phyloP scores from a whole-genome alignment of 2,797 vertebrate genomes.

The Hydrolagus colliei region DNA sequence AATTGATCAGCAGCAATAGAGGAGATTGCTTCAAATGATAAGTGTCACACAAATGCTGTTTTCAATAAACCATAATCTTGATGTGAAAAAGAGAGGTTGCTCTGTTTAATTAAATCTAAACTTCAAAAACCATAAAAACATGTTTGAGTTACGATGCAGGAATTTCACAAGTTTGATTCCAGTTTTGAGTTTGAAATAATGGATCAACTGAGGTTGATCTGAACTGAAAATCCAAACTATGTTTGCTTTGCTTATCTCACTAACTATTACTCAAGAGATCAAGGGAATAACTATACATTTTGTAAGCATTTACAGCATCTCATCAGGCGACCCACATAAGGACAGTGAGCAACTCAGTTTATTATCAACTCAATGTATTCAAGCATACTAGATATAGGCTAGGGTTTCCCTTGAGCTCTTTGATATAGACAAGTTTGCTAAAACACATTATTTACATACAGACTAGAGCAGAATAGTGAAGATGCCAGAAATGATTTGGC shows the following conservation, averaged over 20 bases:
- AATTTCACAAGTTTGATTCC: neutral
- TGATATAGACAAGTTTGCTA: neutral
- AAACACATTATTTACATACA: neutral
- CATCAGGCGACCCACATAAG: neutral
- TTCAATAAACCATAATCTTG: neutral
- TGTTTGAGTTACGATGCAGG: neutral
- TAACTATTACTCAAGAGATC: neutral
- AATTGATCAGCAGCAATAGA: too few relatives aligned
- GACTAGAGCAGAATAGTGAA: neutral
- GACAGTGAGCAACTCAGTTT: too few relatives aligned
- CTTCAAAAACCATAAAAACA: neutral
- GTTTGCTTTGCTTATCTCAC: neutral
- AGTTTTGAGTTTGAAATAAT: neutral
- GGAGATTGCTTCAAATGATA: too few relatives aligned
- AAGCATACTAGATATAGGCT: neutral
- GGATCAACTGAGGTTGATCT: neutral
- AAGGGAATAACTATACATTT: neutral
- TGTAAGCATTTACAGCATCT: neutral
- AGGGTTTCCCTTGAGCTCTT: neutral
- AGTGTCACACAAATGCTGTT: constrained; percentile 28
- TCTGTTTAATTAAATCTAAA: neutral
- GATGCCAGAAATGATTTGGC: neutral
- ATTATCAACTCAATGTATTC: neutral
- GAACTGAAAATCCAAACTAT: neutral
- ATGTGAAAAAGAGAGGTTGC: neutral